These are phyloP conservation scores for Alviniconcha strummeri DNA, from an alignment of 2,888 invertebrate genomes.

Conservation along the genomic window DNA sequence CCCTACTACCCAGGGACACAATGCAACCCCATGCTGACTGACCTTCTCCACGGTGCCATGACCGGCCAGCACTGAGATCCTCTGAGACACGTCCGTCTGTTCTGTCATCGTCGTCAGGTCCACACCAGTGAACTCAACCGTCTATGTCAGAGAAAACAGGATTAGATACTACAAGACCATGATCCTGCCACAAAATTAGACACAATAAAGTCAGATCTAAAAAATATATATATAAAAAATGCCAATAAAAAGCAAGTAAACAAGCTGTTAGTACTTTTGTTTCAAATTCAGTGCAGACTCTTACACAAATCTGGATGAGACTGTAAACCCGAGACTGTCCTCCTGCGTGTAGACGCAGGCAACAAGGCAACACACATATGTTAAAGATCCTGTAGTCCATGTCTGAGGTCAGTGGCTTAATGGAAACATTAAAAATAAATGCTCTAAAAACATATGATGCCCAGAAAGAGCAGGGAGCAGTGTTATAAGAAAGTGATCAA, in stretches of 20 bases:
- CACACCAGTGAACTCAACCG: constrained; percentile 52
- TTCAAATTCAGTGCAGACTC: too few relatives aligned
- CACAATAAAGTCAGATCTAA: neutral
- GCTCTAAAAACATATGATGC: too few relatives aligned
- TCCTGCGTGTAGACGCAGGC: too few relatives aligned
- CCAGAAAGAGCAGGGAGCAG: too few relatives aligned
- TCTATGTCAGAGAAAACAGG: constrained; percentile 40
- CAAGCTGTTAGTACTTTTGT: neutral
- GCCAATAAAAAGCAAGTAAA: neutral
- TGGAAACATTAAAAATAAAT: too few relatives aligned
- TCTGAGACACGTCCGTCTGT: constrained; percentile 58
- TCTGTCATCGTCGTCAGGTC: constrained; percentile 56
- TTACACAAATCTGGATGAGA: too few relatives aligned
- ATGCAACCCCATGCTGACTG: constrained; percentile 14
- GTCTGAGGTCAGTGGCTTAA: too few relatives aligned
- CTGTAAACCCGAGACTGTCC: too few relatives aligned
- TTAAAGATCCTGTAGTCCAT: too few relatives aligned
- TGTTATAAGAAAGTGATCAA: too few relatives aligned
- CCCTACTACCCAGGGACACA: neutral
- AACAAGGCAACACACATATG: too few relatives aligned
- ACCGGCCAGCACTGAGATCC: constrained; percentile 53
- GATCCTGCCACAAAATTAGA: neutral
- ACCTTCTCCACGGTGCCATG: constrained; percentile 65
- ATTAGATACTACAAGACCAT: neutral
- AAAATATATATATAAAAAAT: neutral